A percentile compares a stretch with the other conserved stretches of the same genome.
Conservation (phyloP, 2,113 vertebrate species). For the Macrotis lagotis region DNA sequence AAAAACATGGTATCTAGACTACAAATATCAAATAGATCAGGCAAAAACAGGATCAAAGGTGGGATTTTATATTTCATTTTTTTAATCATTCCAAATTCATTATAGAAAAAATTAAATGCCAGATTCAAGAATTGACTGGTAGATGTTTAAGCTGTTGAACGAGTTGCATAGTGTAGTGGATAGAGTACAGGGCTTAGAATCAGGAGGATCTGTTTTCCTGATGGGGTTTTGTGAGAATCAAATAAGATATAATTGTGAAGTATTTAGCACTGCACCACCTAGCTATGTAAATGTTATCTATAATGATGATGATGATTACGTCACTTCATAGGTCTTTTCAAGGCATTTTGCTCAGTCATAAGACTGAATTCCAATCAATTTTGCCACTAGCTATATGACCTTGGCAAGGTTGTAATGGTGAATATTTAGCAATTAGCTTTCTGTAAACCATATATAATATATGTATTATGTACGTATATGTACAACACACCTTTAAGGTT, state of each 20-base stretch:
- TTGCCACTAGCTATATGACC: background rate
- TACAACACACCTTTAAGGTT: background rate
- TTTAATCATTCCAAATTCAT: background rate
- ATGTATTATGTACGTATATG: background rate
- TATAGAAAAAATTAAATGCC: background rate
- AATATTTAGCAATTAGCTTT: background rate
- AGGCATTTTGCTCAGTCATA: background rate
- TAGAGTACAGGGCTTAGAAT: background rate
- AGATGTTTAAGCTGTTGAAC: background rate
- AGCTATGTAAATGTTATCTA: too few relatives aligned
- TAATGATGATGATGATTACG: too few relatives aligned
- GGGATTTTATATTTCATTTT: background rate
- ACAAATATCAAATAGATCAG: background rate
- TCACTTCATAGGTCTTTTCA: background rate
- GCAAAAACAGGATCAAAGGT: background rate
- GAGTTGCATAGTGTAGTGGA: background rate
- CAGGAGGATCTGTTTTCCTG: background rate
- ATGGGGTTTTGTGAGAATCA: too few relatives aligned
- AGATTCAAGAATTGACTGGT: background rate
- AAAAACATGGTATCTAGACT: background rate
- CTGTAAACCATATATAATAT: background rate
- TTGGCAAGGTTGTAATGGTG: background rate
- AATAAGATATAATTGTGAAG: too few relatives aligned
- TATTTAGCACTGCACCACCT: too few relatives aligned
- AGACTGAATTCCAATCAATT: background rate